Evolutionary conservation across 2,888 invertebrate genomes (phyloP), one percentile per base, ranked within the genome.

Genomic region (Drosophila leonis): DNA sequence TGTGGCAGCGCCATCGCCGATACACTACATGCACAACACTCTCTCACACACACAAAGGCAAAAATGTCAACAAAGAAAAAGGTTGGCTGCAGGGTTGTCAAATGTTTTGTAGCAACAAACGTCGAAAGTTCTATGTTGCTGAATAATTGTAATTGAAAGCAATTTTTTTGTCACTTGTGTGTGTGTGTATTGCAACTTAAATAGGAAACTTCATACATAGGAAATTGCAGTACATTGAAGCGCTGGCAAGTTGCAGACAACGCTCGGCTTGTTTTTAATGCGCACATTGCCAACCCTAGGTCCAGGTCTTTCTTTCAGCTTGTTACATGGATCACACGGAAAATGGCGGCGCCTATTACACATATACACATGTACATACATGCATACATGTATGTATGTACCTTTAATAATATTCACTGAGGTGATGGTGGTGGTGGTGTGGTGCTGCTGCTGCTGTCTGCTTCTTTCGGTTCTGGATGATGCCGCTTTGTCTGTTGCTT

Each of bases 301-400:
- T 71, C 73, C 76, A 79, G 68, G 65, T 81, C 31, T 65, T 80
- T 74, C 66, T 70, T 71, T 77, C 72, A 67, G 87, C 71, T 84
- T 73, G 79, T 83, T 83, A 87, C 82, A 83, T 87, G 84, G 87
- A 78, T 80, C 77, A 65, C 85, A 85, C 85, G 78, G 74, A 83
- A 83, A 85, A 83, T 83, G 83, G 83, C 83, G 83, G 88, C 85
- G 88, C 82, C 85, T 77, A 74, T 84, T 82, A 88, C 82, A 88
- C 78, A 72, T 65, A 73, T 66, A 72, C 70, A 64, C 56, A 67
- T 57, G 55, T 57, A n/a, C 44, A 62, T 51, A 20, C 15, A 35
- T 15, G 9, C 15, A 54, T 51, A 20, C 15, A 35, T 24, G 9
- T 9, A 54, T 79, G 71, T 72, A 82, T 82, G 76, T 88, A 88